phyloP scores from a whole-genome alignment of 64 coral and sea anemone species.

The Anthopleura sola region DNA sequence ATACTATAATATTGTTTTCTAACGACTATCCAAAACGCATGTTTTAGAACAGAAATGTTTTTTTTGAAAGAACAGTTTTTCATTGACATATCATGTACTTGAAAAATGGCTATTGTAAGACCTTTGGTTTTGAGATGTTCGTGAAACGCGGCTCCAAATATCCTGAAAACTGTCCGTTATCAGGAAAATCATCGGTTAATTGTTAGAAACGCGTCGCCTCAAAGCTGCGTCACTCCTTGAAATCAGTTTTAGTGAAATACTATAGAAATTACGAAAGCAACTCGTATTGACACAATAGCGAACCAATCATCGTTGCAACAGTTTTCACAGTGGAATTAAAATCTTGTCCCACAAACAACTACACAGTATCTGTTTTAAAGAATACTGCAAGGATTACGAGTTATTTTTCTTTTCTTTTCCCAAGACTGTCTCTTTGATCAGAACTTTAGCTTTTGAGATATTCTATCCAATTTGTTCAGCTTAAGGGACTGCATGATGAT shows the following conservation, averaged over 20 bases:
- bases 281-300: too few relatives aligned
- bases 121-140: neutral
- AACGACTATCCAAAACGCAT: neutral
- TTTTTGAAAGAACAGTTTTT: neutral
- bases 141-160: neutral
- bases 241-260: neutral
- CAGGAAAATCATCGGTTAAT: neutral
- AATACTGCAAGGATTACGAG: too few relatives aligned
- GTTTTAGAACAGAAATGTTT: neutral
- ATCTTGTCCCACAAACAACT: too few relatives aligned
- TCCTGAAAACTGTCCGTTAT: slow-evolving; percentile 1
- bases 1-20: too few relatives aligned
- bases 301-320: too few relatives aligned
- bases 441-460: too few relatives aligned
- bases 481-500: too few relatives aligned
- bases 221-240: neutral
- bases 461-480: too few relatives aligned
- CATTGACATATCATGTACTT: neutral
- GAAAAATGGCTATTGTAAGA: neutral
- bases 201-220: neutral
- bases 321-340: too few relatives aligned
- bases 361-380: too few relatives aligned
- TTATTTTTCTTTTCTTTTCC: too few relatives aligned
- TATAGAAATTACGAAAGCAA: neutral
- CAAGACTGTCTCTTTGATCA: too few relatives aligned